These are phyloP conservation scores for Lepidochrysops patricia DNA, from an alignment of 2,888 invertebrate genomes.

Conservation along the genomic window DNA sequence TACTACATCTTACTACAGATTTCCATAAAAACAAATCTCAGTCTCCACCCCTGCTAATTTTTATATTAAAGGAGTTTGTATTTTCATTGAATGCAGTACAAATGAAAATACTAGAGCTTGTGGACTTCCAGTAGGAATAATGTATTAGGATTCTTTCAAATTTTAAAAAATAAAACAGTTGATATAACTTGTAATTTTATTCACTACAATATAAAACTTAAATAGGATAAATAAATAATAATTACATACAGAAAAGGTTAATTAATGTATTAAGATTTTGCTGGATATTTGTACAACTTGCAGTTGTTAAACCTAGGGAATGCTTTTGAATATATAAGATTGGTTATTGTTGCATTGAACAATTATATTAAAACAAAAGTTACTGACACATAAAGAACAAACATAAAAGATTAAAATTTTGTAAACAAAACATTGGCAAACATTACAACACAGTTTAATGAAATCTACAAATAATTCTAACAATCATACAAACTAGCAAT, in stretches of 20 bases:
- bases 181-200: constrained; percentile 44
- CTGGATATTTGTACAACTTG: constrained; percentile 1
- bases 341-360: neutral
- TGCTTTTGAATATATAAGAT: neutral
- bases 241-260: constrained; percentile 40
- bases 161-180: constrained; percentile 17
- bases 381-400: neutral
- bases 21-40: too few relatives aligned
- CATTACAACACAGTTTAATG: neutral
- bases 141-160: too few relatives aligned
- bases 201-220: constrained; percentile 61
- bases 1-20: too few relatives aligned
- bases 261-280: constrained; percentile 7
- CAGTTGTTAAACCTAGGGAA: constrained; percentile 6
- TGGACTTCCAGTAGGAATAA: too few relatives aligned
- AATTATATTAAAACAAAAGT: neutral
- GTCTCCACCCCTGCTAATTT: too few relatives aligned
- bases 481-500: neutral
- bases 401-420: constrained; percentile 3
- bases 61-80: too few relatives aligned
- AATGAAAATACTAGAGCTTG: too few relatives aligned
- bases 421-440: constrained; percentile 8
- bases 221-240: constrained; percentile 68
- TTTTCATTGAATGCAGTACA: too few relatives aligned
- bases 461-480: constrained; percentile 7